phyloP scores from a whole-genome alignment of 2,797 vertebrate species.

The Sorex maritimensis region DNA sequence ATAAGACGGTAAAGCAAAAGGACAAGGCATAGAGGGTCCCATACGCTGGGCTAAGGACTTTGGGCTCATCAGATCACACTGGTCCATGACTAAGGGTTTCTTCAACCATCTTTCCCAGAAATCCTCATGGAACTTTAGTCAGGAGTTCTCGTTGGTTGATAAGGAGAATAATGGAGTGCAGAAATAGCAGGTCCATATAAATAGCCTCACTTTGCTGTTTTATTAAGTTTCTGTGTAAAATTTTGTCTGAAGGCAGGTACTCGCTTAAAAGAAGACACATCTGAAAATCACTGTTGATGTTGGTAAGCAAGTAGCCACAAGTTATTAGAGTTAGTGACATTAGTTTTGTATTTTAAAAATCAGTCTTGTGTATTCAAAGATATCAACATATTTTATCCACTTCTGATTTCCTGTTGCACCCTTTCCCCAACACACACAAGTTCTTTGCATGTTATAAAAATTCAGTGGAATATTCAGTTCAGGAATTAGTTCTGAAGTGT shows the following conservation, averaged over 20 bases:
- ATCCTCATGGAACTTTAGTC: rapidly evolving
- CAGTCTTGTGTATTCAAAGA: background rate
- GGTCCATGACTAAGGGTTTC: background rate
- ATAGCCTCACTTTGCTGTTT: background rate
- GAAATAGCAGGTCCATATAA: background rate
- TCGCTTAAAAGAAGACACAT: conserved; percentile 14
- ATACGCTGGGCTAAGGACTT: background rate
- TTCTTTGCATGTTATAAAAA: background rate
- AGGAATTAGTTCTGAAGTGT: conserved; percentile 25
- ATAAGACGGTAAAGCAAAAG: background rate
- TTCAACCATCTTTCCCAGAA: background rate
- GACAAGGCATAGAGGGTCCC: background rate
- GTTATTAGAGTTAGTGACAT: background rate
- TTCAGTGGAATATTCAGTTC: conserved; percentile 9
- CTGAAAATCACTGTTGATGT: conserved; percentile 18
- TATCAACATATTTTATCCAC: background rate
- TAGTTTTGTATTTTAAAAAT: conserved; percentile 41
- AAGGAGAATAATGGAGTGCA: background rate
- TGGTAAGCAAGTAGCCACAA: background rate
- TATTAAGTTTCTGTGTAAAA: background rate
- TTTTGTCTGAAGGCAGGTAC: conserved; percentile 29
- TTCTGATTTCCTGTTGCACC: background rate
- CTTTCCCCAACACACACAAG: background rate
- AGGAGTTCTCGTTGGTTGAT: background rate
- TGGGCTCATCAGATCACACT: background rate